A percentile compares a stretch with the other conserved stretches of the same genome.
Evolutionary conservation across 2,888 invertebrate species (phyloP).

Genomic region (Protonemura montana): DNA sequence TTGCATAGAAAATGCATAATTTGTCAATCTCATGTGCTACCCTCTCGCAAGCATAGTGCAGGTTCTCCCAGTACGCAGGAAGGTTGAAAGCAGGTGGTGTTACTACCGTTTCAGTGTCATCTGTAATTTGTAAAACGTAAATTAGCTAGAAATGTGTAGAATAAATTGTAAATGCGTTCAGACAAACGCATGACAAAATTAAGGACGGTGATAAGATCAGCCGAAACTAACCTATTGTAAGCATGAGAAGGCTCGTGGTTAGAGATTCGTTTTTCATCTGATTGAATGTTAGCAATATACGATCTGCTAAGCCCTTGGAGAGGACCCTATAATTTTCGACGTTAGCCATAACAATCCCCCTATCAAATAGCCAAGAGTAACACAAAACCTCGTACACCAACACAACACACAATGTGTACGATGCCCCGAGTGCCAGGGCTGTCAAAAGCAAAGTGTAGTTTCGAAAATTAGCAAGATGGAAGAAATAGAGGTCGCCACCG

Average conservation of each 20-base stretch:
- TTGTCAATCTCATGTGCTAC: conserved; percentile 48
- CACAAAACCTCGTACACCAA: too few relatives aligned
- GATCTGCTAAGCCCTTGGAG: neutral
- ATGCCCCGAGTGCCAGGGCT: neutral
- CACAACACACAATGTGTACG: neutral
- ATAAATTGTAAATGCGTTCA: too few relatives aligned
- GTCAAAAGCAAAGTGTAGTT: too few relatives aligned
- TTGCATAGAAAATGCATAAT: conserved; percentile 44
- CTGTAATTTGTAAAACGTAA: neutral
- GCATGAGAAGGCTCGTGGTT: neutral
- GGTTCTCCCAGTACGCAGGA: neutral
- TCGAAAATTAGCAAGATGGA: neutral
- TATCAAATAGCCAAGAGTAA: too few relatives aligned
- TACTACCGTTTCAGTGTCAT: neutral
- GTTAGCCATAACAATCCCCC: neutral
- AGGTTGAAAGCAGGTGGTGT: neutral
- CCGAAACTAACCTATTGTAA: neutral
- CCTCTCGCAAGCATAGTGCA: neutral
- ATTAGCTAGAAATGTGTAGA: too few relatives aligned
- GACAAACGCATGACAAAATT: neutral
- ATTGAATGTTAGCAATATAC: neutral
- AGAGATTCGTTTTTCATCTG: neutral
- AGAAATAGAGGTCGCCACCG: neutral
- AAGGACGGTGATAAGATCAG: neutral
- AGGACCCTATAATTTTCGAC: neutral